Evolutionary conservation across 2,797 vertebrate species (phyloP), one percentile per base, ranked within the genome.

Genomic region (Geotria australis): DNA sequence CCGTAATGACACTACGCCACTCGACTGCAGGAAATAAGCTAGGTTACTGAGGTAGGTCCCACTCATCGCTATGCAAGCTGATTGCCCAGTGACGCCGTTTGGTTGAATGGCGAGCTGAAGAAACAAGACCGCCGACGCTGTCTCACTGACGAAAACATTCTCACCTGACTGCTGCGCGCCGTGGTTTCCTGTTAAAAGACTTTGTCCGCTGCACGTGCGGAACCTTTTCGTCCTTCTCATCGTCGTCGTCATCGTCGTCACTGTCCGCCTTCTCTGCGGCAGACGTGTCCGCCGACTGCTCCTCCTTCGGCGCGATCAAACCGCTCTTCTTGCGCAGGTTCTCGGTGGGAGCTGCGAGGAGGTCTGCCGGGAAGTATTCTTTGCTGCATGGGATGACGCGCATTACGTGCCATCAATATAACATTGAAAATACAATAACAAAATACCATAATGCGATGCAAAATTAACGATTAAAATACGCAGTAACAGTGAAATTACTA

Each of bases 321-420:
- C 24, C 47, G 1, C 38, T 62, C 62, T 62, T 77, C 66, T 73
- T 85, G 62, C 73, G 72, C 57, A 96, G 68, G 67, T 89, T 72
- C 66, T 98, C 82, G 61, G 77, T 79, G 2, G 91, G 88, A 48
- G 91, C 84, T 47, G 84, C 74, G 62, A 85, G 66, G 56, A 79
- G 71, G 70, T 98, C 86, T 12, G 81, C 72, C 9, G 74, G 73
- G 67, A 80, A 86, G 65, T 88, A 96, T 68, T 96, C 88, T 14
- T 88, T 88, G 67, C 91, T 98, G 65, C 10, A 15, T 62, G 57
- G 6, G 61, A 38, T 24, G 24, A 24, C 24, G 61, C 45, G 12
- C 12, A 4, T 4, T 53, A 53, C 49, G 6, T 53, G 14, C 14
- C 12, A 7, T 12, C 12, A 12, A 45, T 46, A 10, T 14, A 24